Percentiles rank a stretch among this genome's conserved stretches.
Conservation (phyloP, 2,113 vertebrate genomes). For the Lamprologus tigripictilis region DNA sequence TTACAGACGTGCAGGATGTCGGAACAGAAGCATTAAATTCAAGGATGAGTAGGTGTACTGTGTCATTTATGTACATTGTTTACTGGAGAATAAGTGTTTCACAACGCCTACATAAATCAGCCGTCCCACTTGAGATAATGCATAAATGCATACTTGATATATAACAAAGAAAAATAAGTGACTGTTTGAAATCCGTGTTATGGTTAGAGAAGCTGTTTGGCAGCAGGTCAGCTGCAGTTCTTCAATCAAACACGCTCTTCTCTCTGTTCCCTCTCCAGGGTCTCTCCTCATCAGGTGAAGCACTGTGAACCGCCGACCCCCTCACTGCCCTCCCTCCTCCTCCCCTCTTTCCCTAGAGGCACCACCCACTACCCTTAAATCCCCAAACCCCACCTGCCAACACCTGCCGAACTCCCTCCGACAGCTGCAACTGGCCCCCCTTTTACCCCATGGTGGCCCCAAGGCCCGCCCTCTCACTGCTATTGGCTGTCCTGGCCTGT, state of each 20-base stretch:
- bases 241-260: neutral
- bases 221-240: neutral
- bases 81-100: neutral
- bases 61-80: neutral
- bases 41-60: neutral
- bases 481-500: conserved; percentile 77
- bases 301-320: conserved; percentile 16
- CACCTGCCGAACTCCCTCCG: conserved; percentile 24
- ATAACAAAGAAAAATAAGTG: neutral
- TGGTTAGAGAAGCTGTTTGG: neutral
- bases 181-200: neutral
- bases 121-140: neutral
- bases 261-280: conserved; percentile 30
- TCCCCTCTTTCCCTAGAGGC: neutral
- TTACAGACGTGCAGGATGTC: neutral
- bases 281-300: conserved; percentile 55
- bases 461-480: conserved; percentile 71
- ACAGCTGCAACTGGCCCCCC: conserved; percentile 51
- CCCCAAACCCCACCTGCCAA: conserved; percentile 3
- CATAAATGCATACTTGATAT: neutral
- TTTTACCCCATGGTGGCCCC: conserved; percentile 71
- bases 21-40: neutral
- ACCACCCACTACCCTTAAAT: neutral
- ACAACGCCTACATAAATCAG: neutral
- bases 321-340: neutral